Percentiles rank a stretch among this genome's conserved stretches.
Conservation (phyloP, 2,797 vertebrate genomes). For the Gobio occitaniae region DNA sequence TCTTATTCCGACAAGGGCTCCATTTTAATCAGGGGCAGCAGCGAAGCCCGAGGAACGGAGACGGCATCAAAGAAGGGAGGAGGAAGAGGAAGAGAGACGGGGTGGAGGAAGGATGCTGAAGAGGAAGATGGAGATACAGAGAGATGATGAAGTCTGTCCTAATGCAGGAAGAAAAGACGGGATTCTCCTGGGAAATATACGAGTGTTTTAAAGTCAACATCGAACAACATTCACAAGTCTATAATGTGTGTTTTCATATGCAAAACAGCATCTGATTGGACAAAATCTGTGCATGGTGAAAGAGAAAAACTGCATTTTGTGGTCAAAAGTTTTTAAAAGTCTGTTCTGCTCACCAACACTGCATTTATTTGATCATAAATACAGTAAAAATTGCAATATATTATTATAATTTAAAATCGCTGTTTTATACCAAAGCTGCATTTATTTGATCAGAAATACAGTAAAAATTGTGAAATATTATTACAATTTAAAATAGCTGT, state of each 20-base stretch:
- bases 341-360: neutral
- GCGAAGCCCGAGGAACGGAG: slow-evolving; percentile 57
- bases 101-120: slow-evolving; percentile 33
- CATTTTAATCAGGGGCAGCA: slow-evolving; percentile 71
- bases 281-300: neutral
- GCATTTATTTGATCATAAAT: neutral
- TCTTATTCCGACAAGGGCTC: slow-evolving; percentile 68
- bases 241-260: neutral
- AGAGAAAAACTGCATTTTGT: neutral
- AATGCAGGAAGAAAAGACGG: neutral
- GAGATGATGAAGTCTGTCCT: neutral
- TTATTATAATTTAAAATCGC: fast-evolving
- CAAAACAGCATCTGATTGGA: neutral
- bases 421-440: neutral
- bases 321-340: neutral
- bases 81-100: slow-evolving; percentile 52
- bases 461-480: too few species aligned
- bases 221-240: neutral
- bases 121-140: slow-evolving; percentile 4
- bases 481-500: too few species aligned
- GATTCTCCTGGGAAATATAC: neutral
- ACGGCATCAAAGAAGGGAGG: slow-evolving; percentile 56
- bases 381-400: neutral
- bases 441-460: too few species aligned
- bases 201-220: neutral